A percentile compares a stretch with the other conserved stretches of the same genome.
Conservation (phyloP, 2,113 vertebrate genomes). For the Podarcis muralis region DNA sequence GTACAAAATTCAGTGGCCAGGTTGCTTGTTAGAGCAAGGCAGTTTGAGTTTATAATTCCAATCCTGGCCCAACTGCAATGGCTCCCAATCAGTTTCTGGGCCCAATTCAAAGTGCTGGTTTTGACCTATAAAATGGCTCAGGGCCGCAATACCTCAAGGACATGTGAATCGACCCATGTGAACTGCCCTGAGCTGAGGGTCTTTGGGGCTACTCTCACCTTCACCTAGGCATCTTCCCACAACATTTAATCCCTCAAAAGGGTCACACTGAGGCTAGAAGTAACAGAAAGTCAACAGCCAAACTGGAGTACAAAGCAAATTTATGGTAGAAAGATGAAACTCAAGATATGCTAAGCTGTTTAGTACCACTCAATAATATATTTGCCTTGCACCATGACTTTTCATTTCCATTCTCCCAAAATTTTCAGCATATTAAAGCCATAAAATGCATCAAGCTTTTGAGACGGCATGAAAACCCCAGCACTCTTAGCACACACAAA, state of each 20-base stretch:
- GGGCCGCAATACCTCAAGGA: too few relatives aligned
- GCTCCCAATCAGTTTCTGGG: too few relatives aligned
- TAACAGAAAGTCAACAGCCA: too few relatives aligned
- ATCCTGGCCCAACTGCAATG: too few relatives aligned
- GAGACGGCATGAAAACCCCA: not conserved
- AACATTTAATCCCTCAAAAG: not conserved
- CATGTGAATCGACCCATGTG: too few relatives aligned
- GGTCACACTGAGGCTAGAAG: too few relatives aligned
- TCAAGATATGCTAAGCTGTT: not conserved
- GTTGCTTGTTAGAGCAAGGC: too few relatives aligned
- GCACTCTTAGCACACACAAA: not conserved
- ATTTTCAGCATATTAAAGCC: not conserved
- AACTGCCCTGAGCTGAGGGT: not conserved
- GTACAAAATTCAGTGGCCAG: too few relatives aligned
- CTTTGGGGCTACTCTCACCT: not conserved
- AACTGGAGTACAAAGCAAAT: too few relatives aligned
- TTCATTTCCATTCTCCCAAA: not conserved
- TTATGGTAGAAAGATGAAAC: not conserved
- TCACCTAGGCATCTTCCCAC: not conserved
- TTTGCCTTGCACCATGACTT: not conserved
- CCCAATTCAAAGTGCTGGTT: too few relatives aligned
- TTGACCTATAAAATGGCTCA: too few relatives aligned
- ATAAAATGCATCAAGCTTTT: not conserved
- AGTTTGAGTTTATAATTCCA: too few relatives aligned
- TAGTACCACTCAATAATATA: not conserved